phyloP scores from a whole-genome alignment of 2,888 invertebrate genomes.

The Theodoxus fluviatilis region DNA sequence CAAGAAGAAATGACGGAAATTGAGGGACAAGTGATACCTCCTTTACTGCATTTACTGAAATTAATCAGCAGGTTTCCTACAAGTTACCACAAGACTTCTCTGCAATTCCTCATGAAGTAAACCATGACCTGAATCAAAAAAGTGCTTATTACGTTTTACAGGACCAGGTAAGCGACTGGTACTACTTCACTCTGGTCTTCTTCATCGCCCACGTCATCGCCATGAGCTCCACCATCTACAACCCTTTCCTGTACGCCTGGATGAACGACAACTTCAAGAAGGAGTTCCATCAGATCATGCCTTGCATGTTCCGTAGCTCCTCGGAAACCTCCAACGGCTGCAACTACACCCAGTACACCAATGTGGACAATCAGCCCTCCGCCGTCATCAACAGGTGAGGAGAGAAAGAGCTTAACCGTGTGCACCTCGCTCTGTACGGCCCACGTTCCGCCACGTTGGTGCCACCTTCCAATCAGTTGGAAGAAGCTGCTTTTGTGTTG shows the following conservation, averaged over 20 bases:
- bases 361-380: slow-evolving; percentile 58
- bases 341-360: slow-evolving; percentile 59
- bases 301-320: slow-evolving; percentile 57
- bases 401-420: no score
- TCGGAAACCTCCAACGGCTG: slow-evolving; percentile 46
- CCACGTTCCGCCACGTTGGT: no score
- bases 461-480: no score
- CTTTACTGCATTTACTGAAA: no score
- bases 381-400: slow-evolving; percentile 57
- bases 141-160: no score
- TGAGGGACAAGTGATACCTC: no score
- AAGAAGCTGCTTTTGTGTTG: no score
- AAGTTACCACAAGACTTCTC: slow-evolving; percentile 24
- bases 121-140: no score
- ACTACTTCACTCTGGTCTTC: slow-evolving; percentile 86
- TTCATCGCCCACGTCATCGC: slow-evolving; percentile 88
- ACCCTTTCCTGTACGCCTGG: slow-evolving; percentile 94
- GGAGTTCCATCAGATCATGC: slow-evolving; percentile 74
- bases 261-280: slow-evolving; percentile 92
- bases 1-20: no score
- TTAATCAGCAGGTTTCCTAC: no score
- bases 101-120: no score
- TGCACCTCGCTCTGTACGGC: no score
- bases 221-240: slow-evolving; percentile 93
- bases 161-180: slow-evolving; percentile 77